Evolutionary conservation across 2,888 invertebrate genomes (phyloP).

Genomic region (Aphodius sticticus): DNA sequence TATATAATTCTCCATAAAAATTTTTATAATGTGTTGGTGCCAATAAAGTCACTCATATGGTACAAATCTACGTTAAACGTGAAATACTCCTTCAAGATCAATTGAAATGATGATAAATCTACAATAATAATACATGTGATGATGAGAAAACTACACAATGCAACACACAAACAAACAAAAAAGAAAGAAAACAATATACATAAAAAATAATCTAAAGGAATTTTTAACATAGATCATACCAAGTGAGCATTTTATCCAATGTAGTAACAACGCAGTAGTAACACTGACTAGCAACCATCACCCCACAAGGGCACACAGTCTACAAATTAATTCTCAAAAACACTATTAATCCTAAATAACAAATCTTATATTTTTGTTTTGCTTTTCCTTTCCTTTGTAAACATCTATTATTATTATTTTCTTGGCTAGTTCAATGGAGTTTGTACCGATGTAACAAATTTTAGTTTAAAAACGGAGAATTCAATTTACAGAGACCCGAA

Average conservation of each 20-base stretch:
- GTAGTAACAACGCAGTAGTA: slow-evolving; percentile 47
- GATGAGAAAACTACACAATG: slow-evolving; percentile 20
- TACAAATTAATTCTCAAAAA: slow-evolving; percentile 52
- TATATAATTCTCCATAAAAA: slow-evolving; percentile 39
- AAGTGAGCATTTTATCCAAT: slow-evolving; percentile 44
- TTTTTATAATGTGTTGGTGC: slow-evolving; percentile 37
- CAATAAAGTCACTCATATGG: slow-evolving; percentile 37
- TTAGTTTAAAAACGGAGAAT: slow-evolving; percentile 51
- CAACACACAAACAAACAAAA: slow-evolving; percentile 15
- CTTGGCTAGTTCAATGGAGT: slow-evolving; percentile 52
- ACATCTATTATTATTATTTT: slow-evolving; percentile 33
- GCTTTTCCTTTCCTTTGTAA: slow-evolving; percentile 28
- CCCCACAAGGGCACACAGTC: slow-evolving; percentile 52
- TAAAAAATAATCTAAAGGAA: slow-evolving; percentile 33
- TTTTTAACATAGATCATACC: slow-evolving; percentile 39
- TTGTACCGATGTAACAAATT: slow-evolving; percentile 56
- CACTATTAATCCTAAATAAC: slow-evolving; percentile 45
- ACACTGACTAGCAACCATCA: slow-evolving; percentile 59
- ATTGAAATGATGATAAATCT: slow-evolving; percentile 27
- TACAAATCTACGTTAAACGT: slow-evolving; percentile 36
- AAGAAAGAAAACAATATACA: slow-evolving; percentile 12
- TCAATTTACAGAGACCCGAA: slow-evolving; percentile 43
- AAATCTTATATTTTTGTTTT: slow-evolving; percentile 38
- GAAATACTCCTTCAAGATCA: slow-evolving; percentile 22
- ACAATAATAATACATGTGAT: slow-evolving; percentile 27